Evolutionary conservation across 2,888 invertebrate genomes (phyloP).

Genomic region (Thecophora atra): DNA sequence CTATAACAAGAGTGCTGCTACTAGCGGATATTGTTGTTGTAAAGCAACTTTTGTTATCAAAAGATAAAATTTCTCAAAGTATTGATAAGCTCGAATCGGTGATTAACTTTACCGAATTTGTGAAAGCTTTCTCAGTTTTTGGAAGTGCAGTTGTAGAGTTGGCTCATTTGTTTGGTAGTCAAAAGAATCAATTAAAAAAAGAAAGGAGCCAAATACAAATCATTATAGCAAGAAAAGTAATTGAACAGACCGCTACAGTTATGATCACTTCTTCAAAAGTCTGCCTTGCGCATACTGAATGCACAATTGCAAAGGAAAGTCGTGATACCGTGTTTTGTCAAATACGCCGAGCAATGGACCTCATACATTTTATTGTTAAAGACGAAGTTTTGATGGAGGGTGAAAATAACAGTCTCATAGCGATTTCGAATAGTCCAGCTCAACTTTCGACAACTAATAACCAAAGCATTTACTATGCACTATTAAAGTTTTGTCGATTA

Average conservation of each 20-base stretch:
- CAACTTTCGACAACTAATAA: constrained; percentile 72
- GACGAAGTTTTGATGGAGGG: constrained; percentile 97
- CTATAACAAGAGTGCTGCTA: constrained; percentile 94
- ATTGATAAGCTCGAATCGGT: constrained; percentile 87
- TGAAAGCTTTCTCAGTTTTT: constrained; percentile 97
- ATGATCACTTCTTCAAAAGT: constrained; percentile 96
- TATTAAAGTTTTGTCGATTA: constrained; percentile 82
- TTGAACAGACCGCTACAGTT: constrained; percentile 96
- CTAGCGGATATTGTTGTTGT: constrained; percentile 98
- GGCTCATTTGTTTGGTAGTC: constrained; percentile 87
- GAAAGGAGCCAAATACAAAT: constrained; percentile 96
- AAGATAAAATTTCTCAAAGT: constrained; percentile 92
- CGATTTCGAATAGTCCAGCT: constrained; percentile 54
- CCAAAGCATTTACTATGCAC: constrained; percentile 79
- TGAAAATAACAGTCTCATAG: constrained; percentile 61
- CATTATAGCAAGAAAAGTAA: constrained; percentile 92
- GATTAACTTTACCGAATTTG: constrained; percentile 95
- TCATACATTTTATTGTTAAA: constrained; percentile 96
- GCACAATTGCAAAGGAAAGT: constrained; percentile 91
- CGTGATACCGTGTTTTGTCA: constrained; percentile 98
- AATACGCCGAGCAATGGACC: constrained; percentile 96
- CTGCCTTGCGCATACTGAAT: constrained; percentile 93
- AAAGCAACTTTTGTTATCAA: constrained; percentile 92
- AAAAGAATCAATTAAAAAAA: constrained; percentile 87
- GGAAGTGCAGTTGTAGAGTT: constrained; percentile 99